Conservation (phyloP, 2,113 vertebrate species). For the Protobothrops flavoviridis region DNA sequence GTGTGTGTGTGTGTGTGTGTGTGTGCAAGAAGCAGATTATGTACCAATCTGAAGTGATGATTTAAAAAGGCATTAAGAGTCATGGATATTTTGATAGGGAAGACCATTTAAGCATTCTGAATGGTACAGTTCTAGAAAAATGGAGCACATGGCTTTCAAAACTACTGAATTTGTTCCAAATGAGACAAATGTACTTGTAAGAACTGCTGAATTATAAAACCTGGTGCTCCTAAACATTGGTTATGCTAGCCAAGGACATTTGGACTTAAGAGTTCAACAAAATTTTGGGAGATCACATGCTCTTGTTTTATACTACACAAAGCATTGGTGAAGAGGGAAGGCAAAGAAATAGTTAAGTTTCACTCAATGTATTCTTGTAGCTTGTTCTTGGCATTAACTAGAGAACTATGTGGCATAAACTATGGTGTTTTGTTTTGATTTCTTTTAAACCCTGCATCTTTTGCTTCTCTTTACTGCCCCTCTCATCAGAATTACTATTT, state of each 20-base stretch:
- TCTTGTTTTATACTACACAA: background rate
- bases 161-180: background rate
- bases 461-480: background rate
- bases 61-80: background rate
- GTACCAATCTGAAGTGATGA: background rate
- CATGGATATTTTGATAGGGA: background rate
- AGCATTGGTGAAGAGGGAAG: background rate
- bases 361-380: background rate
- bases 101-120: background rate
- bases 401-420: background rate
- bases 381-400: background rate
- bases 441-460: background rate
- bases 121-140: background rate
- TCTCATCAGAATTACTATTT: background rate
- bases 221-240: background rate
- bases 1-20: too few relatives aligned
- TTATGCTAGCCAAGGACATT: background rate
- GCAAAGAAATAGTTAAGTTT: background rate
- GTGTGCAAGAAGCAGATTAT: background rate
- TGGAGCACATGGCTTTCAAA: background rate
- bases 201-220: background rate
- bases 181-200: background rate
- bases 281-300: background rate
- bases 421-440: background rate
- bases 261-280: background rate